phyloP scores from a whole-genome alignment of 23 tunicate species.

The Botrylloides violaceus region DNA sequence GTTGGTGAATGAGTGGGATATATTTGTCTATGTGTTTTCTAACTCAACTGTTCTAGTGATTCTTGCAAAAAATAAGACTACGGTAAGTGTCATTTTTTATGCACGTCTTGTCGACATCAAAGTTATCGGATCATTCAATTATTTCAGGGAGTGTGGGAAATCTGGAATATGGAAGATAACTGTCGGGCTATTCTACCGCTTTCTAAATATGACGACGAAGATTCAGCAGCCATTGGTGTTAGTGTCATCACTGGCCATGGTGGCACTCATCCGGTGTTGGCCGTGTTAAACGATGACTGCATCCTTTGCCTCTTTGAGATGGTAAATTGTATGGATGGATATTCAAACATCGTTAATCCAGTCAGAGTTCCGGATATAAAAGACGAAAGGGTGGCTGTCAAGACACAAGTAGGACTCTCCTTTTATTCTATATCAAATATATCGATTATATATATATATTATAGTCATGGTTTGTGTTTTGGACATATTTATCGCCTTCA shows the following conservation, averaged over 20 bases:
- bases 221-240: conserved; percentile 54
- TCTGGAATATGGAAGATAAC: conserved; percentile 83
- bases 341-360: conserved; percentile 33
- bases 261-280: conserved; percentile 65
- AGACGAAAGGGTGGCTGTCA: conserved; percentile 38
- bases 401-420: not conserved
- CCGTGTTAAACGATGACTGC: conserved; percentile 46
- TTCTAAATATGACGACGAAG: conserved; percentile 34
- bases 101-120: not conserved
- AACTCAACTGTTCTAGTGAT: conserved; percentile 79
- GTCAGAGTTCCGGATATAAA: conserved; percentile 13
- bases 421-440: no score
- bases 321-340: conserved; percentile 40
- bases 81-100: conserved; percentile 25
- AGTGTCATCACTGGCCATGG: conserved; percentile 52
- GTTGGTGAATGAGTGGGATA: conserved; percentile 71
- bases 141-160: conserved; percentile 65
- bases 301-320: conserved; percentile 52
- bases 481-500: no score
- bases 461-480: no score
- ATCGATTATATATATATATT: no score
- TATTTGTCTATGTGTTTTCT: conserved; percentile 56
- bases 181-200: conserved; percentile 60
- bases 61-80: conserved; percentile 63
- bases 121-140: not conserved